A percentile compares a stretch with the other conserved stretches of the same genome.
Evolutionary conservation across 2,797 vertebrate genomes (phyloP).

Genomic region (Cryptoblepharus egeriae): DNA sequence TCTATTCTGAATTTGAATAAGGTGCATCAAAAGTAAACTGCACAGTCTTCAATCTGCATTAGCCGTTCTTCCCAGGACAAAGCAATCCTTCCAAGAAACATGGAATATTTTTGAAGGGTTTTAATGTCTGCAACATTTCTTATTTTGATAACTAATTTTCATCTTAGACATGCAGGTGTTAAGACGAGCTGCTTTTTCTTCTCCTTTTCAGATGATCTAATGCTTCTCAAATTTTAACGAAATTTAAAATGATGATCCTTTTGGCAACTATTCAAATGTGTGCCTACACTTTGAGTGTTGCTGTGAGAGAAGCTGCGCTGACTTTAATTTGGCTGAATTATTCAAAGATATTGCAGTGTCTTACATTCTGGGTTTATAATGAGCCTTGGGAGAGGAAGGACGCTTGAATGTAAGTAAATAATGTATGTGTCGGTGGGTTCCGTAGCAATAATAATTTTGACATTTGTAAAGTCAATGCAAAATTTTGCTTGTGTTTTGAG

Average conservation of each 20-base stretch:
- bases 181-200: too few relatives aligned
- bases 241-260: conserved; percentile 2
- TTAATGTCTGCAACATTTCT: background rate
- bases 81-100: background rate
- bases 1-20: background rate
- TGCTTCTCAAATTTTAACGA: background rate
- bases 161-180: background rate
- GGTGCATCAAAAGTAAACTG: background rate
- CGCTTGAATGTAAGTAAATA: conserved; percentile 8
- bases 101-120: background rate
- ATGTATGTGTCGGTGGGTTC: background rate
- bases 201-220: background rate
- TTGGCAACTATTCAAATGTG: conserved; percentile 5
- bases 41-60: too few relatives aligned
- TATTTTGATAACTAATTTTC: background rate
- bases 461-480: background rate
- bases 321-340: conserved; percentile 19
- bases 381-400: background rate
- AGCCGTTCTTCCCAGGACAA: background rate
- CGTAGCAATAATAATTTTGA: background rate
- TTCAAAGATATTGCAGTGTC: background rate
- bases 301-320: background rate
- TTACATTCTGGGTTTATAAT: conserved; percentile 2
- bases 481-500: background rate
- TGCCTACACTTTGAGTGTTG: background rate